A percentile compares a stretch with the other conserved stretches of the same genome.
phyloP scores from a whole-genome alignment of 1,140 invertebrate genomes.

The Drosophila ohnishii region DNA sequence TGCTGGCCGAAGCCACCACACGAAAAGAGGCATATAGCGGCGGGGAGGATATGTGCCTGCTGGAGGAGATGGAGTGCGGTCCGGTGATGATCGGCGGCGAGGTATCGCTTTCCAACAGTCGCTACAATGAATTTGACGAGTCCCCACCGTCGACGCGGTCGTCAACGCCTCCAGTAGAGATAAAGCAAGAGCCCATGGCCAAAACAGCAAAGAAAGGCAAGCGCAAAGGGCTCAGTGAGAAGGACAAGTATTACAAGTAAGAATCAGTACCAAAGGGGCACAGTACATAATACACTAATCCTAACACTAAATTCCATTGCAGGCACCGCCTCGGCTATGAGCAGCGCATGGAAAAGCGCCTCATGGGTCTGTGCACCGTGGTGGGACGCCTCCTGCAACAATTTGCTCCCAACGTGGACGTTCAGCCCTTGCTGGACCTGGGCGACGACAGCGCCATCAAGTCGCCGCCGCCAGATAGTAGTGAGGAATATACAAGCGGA shows the following conservation, averaged over 20 bases:
- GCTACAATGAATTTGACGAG: conserved; percentile 16
- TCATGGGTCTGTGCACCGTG: conserved; percentile 59
- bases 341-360: conserved; percentile 66
- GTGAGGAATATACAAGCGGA: conserved; percentile 10
- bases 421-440: conserved; percentile 44
- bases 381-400: conserved; percentile 63
- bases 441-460: conserved; percentile 23
- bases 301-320: neutral
- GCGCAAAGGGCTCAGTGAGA: conserved; percentile 44
- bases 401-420: conserved; percentile 52
- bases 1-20: conserved; percentile 30
- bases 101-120: conserved; percentile 34
- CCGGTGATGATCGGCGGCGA: conserved; percentile 48
- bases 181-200: neutral
- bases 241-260: conserved; percentile 62
- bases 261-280: no score
- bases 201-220: neutral
- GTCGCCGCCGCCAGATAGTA: conserved; percentile 27
- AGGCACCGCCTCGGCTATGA: conserved; percentile 71
- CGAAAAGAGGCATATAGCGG: neutral
- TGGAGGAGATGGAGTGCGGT: conserved; percentile 40
- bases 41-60: conserved; percentile 2
- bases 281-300: neutral
- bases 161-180: neutral
- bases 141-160: neutral